Base-by-base conservation (phyloP, 2,888 invertebrate species). In the Muschampia plurimacula region DNA sequence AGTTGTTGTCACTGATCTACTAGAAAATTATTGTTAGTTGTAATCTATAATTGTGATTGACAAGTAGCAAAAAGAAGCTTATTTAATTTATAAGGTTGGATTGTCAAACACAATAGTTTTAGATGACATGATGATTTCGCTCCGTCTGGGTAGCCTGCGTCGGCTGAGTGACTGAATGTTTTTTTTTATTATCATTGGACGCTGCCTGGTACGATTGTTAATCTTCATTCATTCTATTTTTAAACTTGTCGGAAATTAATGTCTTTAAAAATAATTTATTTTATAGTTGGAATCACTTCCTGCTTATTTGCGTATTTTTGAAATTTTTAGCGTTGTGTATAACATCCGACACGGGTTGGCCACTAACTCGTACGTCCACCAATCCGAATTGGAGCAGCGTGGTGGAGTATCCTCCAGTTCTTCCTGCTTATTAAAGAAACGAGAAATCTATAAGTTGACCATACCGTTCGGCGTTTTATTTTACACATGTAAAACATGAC, bases 61-160 rank as follows among this genome's bases (percentile, higher is more conserved):
- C 13, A 8, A 49, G n/a, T 8, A 2, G 4, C 5, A 49, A 49
- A n/a, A 13, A 49, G 5, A 49, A 5, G 13, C 49, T 44, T 3
- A 49, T 49, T 49, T 49, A 49, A 49, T 49, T 49, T 49, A 49
- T n/a, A 49, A n/a, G 49, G n/a, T 49, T 49, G 49, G 13, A n/a
- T 49, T 49, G 49, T 49, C 49, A 49, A 49, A n/a, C 13, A 49
- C 49, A 49, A 49, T 49, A n/a, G 49, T 49, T 49, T 49, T n/a
- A 49, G 2, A 8, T 49, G 49, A 49, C 49, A 49, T 49, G n/a
- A 49, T 49, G 49, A 49, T 9, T 49, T 49, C n/a, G 49, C 49
- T 49, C 4, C 46, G n/a, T 49, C 9, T 49, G n/a, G 49, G 49
- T n/a, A 13, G 49, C 15, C 49, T 6, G 49, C n/a, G 49, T n/a